Evolutionary conservation across 2,888 invertebrate species (phyloP).

Genomic region (Torymus aiolomorphi): DNA sequence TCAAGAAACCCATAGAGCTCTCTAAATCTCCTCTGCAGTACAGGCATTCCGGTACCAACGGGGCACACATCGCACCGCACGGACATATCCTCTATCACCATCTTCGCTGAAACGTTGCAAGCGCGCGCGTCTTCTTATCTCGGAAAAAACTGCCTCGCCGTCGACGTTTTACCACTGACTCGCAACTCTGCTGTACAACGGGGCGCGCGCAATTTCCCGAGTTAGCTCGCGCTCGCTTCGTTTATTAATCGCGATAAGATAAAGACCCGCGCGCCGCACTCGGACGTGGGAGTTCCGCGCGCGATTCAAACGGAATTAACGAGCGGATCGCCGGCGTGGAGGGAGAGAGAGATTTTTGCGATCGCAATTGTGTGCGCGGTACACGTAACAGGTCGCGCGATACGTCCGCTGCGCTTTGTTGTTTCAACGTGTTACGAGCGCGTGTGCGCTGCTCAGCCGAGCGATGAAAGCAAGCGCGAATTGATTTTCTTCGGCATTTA

Average conservation of each 20-base stretch:
- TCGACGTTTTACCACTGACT: neutral
- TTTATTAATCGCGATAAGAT: slow-evolving; percentile 49
- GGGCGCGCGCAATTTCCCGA: slow-evolving; percentile 8
- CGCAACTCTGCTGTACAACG: neutral
- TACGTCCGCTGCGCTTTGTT: slow-evolving; percentile 5
- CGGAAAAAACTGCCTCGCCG: neutral
- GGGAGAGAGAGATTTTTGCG: slow-evolving; percentile 6
- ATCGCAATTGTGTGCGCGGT: neutral
- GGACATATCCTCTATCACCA: slow-evolving; percentile 16
- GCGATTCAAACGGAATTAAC: slow-evolving; percentile 37
- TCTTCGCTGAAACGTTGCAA: neutral
- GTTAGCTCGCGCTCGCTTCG: slow-evolving; percentile 15
- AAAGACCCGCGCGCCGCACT: neutral
- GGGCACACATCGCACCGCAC: neutral
- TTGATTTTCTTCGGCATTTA: slow-evolving; percentile 40
- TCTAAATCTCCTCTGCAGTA: neutral
- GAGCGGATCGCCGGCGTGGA: slow-evolving; percentile 27
- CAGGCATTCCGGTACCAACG: slow-evolving; percentile 10
- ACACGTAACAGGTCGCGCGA: slow-evolving; percentile 15
- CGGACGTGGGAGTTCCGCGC: slow-evolving; percentile 31
- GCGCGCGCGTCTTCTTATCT: too few species aligned
- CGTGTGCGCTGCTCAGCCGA: neutral
- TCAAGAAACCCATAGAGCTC: slow-evolving; percentile 30
- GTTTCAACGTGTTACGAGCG: neutral
- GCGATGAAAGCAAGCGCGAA: slow-evolving; percentile 37